Percentiles rank a stretch among this genome's conserved stretches.
phyloP scores from a whole-genome alignment of 2,797 vertebrate species.

The Phataginus tricuspis region DNA sequence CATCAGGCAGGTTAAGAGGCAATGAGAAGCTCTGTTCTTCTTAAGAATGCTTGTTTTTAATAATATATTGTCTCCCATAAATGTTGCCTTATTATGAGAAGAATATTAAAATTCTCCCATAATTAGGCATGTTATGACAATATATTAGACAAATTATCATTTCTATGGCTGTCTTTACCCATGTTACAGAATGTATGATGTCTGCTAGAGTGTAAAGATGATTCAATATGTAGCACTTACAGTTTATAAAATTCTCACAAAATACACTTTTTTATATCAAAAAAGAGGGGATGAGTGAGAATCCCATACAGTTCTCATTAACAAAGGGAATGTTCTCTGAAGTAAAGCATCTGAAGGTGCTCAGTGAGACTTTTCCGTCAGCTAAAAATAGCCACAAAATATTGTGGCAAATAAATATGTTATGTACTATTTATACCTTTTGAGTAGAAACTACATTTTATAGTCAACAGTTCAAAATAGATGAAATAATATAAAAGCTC shows the following conservation, averaged over 20 bases:
- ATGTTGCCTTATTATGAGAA: background rate
- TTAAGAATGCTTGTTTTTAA: constrained; percentile 1
- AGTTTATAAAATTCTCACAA: background rate
- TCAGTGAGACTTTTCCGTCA: background rate
- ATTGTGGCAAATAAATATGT: background rate
- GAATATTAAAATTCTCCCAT: background rate
- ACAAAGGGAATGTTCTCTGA: background rate
- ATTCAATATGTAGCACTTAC: background rate
- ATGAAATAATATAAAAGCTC: background rate
- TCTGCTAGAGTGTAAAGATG: background rate
- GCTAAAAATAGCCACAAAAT: background rate
- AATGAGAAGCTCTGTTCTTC: background rate
- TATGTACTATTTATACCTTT: background rate
- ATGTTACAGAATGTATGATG: background rate
- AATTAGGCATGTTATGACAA: background rate
- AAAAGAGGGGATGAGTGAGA: background rate
- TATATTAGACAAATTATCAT: background rate
- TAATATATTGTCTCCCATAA: background rate
- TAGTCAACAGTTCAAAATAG: background rate
- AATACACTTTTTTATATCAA: background rate
- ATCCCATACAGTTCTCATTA: background rate
- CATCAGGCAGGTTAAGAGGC: background rate
- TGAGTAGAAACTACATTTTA: background rate
- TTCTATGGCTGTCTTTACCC: background rate
- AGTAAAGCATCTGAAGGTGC: background rate